Evolutionary conservation across 2,888 invertebrate genomes (phyloP), one percentile per base, ranked within the genome.

Genomic region (Dastarcus helophoroides): DNA sequence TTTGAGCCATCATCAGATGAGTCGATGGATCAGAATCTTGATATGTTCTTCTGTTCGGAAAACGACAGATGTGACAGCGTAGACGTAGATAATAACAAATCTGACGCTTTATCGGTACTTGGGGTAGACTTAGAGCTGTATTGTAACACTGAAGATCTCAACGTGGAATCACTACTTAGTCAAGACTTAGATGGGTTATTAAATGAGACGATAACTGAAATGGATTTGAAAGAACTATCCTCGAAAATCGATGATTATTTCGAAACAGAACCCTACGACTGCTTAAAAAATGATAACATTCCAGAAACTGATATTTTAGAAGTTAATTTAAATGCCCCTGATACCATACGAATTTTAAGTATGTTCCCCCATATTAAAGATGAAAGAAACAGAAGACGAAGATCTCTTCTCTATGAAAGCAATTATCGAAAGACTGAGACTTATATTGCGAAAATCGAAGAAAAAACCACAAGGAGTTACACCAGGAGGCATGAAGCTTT

Each of bases 331-430:
- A 24, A 33, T 27, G 14, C 39, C 7, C 25, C 33, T 3, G 37
- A 44, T 21, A 31, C 42, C 1, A 27, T 43, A 5, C 47, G 51
- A 28, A 46, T 55, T 28, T 37, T 54, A 7, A 51, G 42, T 24
- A 56, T 56, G 53, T 59, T 60, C 40, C 59, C 61, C 4, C 57
- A 59, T 26, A 56, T 60, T 34, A 49, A 42, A 28, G 58, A 60
- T 9, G 60, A 60, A 33, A 58, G 48, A 33, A 60, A 60, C 28
- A 35, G 52, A 29, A 49, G 59, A 35, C 41, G 63, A 31, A 41
- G 63, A 29, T 56, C 59, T 8, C 37, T 62, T n/a, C 46, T 63
- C 1, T 62, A 58, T 36, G 60, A 60, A 47, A 55, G 46, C 32
- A 50, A 43, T 22, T 46, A 44, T 12, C 43, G 43, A 19, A 38